phyloP scores from a whole-genome alignment of 1,140 invertebrate genomes.

The Nixonia krombeini region DNA sequence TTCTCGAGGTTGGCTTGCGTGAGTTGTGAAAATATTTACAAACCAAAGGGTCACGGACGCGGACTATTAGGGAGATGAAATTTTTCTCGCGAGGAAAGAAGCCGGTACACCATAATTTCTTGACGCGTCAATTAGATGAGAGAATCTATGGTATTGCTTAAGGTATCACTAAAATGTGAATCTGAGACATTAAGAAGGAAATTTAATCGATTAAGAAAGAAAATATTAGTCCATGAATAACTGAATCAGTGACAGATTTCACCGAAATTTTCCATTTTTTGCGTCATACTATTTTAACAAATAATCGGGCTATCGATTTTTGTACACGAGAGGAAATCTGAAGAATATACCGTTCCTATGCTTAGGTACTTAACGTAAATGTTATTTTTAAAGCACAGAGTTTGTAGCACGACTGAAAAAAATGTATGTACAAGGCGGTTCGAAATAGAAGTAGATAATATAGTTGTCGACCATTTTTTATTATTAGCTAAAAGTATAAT shows the following conservation, averaged over 20 bases:
- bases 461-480: conserved; percentile 25
- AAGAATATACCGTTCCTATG: too few species aligned
- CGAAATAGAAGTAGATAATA: conserved; percentile 2
- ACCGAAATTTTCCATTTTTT: too few species aligned
- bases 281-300: too few species aligned
- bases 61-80: not conserved
- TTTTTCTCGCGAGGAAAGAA: conserved; percentile 18
- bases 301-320: too few species aligned
- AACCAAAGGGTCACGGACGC: conserved; percentile 14
- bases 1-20: conserved; percentile 11
- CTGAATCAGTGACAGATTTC: too few species aligned
- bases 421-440: conserved; percentile 29
- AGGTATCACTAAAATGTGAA: conserved; percentile 46
- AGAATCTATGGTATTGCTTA: conserved; percentile 43
- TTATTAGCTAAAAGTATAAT: conserved; percentile 33
- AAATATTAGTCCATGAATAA: too few species aligned
- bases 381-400: conserved; percentile 9
- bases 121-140: conserved; percentile 33
- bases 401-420: conserved; percentile 27
- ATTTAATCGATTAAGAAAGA: not conserved
- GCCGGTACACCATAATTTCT: conserved; percentile 24
- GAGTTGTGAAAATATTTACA: conserved; percentile 32
- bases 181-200: conserved; percentile 11
- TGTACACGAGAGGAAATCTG: too few species aligned
- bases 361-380: not conserved